A percentile compares a stretch with the other conserved stretches of the same genome.
These are phyloP conservation scores for Oegoconia quadripuncta DNA, from an alignment of 2,888 invertebrate genomes.

Conservation along the genomic window DNA sequence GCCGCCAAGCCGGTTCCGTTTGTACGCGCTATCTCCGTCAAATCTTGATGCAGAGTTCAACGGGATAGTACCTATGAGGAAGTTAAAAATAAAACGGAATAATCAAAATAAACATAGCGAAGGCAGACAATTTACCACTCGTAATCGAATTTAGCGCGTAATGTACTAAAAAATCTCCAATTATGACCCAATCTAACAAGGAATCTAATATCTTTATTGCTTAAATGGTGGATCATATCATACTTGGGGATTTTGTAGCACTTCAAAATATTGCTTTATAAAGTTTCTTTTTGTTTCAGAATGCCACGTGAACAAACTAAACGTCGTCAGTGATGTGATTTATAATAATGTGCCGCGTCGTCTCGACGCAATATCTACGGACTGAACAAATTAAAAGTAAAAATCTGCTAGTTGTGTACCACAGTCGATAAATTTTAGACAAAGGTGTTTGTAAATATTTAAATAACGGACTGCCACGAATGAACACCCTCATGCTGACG, in stretches of 20 bases:
- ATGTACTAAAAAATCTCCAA: too few species aligned
- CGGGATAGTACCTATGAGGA: too few species aligned
- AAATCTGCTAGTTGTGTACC: slow-evolving; percentile 49
- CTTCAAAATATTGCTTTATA: not conserved
- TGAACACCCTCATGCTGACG: slow-evolving; percentile 76
- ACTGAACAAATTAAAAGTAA: slow-evolving; percentile 34
- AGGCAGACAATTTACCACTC: too few species aligned
- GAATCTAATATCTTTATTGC: too few species aligned
- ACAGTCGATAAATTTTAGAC: slow-evolving; percentile 19
- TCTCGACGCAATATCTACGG: slow-evolving; percentile 44
- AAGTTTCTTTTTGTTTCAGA: slow-evolving; percentile 41
- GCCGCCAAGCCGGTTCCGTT: slow-evolving; percentile 64
- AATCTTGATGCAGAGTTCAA: slow-evolving; percentile 42
- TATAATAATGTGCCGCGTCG: slow-evolving; percentile 49
- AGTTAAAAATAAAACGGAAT: too few species aligned
- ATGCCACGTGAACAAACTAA: slow-evolving; percentile 32
- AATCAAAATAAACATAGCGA: too few species aligned
- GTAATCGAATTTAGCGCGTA: too few species aligned
- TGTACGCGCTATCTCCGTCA: slow-evolving; percentile 47
- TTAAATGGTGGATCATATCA: too few species aligned
- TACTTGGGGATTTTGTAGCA: too few species aligned
- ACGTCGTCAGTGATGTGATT: slow-evolving; percentile 56
- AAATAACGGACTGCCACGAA: slow-evolving; percentile 45
- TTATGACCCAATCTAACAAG: too few species aligned
- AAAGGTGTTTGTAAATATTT: slow-evolving; percentile 16